A percentile compares a stretch with the other conserved stretches of the same genome.
Conservation (phyloP, 35 echinoderm and acorn worm species). For the Apostichopus japonicus region DNA sequence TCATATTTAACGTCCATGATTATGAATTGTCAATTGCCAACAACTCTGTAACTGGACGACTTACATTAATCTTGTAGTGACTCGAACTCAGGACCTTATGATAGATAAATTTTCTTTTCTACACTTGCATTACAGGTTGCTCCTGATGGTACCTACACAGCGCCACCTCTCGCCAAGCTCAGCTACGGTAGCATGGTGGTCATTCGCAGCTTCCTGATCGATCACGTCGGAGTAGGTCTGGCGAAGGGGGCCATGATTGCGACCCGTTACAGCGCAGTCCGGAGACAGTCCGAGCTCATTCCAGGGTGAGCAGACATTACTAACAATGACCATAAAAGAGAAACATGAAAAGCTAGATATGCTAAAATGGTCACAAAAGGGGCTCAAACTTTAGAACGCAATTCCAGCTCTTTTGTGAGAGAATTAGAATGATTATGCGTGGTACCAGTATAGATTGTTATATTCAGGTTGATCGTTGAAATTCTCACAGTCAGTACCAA, state of each 20-base stretch:
- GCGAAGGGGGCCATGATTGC: conserved; percentile 75
- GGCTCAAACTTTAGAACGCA: neutral
- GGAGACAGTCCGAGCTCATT: conserved; percentile 88
- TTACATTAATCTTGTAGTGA: too few species aligned
- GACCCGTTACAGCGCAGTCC: conserved; percentile 85
- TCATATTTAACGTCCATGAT: too few species aligned
- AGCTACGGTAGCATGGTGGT: conserved; percentile 95
- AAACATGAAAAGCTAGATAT: neutral
- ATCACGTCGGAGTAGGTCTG: conserved; percentile 45
- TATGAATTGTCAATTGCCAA: too few species aligned
- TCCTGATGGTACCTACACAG: conserved; percentile 82
- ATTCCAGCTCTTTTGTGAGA: neutral
- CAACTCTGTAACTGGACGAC: too few species aligned
- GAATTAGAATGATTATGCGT: neutral
- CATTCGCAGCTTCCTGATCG: conserved; percentile 75
- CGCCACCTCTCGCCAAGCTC: conserved; percentile 73
- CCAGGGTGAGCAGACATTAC: conserved; percentile 61
- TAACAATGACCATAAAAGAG: neutral
- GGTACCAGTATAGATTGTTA: too few species aligned
- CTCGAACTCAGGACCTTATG: too few species aligned
- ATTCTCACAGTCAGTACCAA: too few species aligned
- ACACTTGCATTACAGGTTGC: conserved; percentile 49
- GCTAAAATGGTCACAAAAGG: neutral
- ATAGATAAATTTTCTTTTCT: neutral
- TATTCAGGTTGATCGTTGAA: too few species aligned